Conservation (phyloP, 2,797 vertebrate genomes). For the Pteronotus mesoamericanus region DNA sequence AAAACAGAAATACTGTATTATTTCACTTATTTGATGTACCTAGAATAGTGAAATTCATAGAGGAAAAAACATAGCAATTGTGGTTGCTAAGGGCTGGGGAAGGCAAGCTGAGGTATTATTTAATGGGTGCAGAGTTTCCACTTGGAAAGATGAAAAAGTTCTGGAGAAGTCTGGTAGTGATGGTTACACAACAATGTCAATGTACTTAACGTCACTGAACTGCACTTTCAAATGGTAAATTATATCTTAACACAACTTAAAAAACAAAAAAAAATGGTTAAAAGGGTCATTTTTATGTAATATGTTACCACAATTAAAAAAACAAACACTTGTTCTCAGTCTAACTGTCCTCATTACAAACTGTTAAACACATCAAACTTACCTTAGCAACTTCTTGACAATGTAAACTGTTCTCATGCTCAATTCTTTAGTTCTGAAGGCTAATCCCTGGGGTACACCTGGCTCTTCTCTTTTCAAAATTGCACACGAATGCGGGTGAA, state of each 20-base stretch:
- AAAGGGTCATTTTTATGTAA: background rate
- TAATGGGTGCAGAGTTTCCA: background rate
- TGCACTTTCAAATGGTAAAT: slow-evolving; percentile 8
- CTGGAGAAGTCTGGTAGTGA: background rate
- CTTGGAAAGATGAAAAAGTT: slow-evolving; percentile 24
- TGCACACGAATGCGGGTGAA: background rate
- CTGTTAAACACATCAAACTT: slow-evolving; percentile 29
- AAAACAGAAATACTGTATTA: background rate
- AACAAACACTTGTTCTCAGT: background rate
- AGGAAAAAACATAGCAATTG: background rate
- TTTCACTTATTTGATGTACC: background rate
- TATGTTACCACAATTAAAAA: background rate
- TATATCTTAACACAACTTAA: slow-evolving; percentile 11
- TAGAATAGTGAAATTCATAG: background rate
- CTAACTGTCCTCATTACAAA: slow-evolving; percentile 12
- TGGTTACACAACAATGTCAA: background rate
- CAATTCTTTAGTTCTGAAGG: slow-evolving; percentile 6
- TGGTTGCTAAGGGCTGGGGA: background rate
- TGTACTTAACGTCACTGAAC: background rate
- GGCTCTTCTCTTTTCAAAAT: slow-evolving; percentile 8
- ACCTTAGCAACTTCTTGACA: slow-evolving; percentile 24
- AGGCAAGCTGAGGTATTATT: background rate
- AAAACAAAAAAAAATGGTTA: background rate
- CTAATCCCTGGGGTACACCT: background rate
- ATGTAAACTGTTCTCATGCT: background rate